Conservation (phyloP, 2,888 invertebrate genomes). For the Andrena dorsata region DNA sequence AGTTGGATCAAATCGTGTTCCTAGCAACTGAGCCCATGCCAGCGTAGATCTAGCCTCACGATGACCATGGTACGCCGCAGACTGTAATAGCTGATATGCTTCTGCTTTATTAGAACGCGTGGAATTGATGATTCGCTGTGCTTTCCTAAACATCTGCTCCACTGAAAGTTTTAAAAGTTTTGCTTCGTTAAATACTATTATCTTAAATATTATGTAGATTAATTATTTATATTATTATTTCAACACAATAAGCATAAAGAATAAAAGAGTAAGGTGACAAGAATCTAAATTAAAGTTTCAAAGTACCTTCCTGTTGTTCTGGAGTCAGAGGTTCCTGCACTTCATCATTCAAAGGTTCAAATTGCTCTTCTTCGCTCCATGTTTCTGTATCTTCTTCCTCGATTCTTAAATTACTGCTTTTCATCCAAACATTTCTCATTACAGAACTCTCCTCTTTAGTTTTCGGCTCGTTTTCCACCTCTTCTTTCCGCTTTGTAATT, state of each 20-base stretch:
- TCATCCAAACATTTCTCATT: constrained; percentile 72
- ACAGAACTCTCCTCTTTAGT: constrained; percentile 59
- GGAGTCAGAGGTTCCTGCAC: constrained; percentile 87
- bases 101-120: constrained; percentile 90
- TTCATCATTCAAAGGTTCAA: constrained; percentile 85
- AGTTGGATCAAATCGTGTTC: constrained; percentile 88
- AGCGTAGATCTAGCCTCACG: constrained; percentile 92
- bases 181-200: neutral
- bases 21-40: constrained; percentile 95
- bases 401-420: constrained; percentile 63
- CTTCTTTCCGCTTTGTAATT: constrained; percentile 70
- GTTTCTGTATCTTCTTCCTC: constrained; percentile 67
- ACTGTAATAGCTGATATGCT: constrained; percentile 91
- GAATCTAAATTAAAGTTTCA: neutral
- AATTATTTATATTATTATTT: too few relatives aligned
- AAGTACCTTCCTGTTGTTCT: constrained; percentile 89
- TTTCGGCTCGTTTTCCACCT: constrained; percentile 61
- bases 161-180: constrained; percentile 85
- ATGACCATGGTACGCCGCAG: constrained; percentile 94
- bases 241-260: too few relatives aligned
- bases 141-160: constrained; percentile 90
- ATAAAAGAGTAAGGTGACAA: too few relatives aligned
- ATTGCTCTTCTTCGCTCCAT: constrained; percentile 67
- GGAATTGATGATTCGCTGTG: constrained; percentile 90
- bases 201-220: too few relatives aligned